Evolutionary conservation across 2,797 vertebrate genomes (phyloP), one percentile per base, ranked within the genome.

Genomic region (Chiroxiphia lanceolata): DNA sequence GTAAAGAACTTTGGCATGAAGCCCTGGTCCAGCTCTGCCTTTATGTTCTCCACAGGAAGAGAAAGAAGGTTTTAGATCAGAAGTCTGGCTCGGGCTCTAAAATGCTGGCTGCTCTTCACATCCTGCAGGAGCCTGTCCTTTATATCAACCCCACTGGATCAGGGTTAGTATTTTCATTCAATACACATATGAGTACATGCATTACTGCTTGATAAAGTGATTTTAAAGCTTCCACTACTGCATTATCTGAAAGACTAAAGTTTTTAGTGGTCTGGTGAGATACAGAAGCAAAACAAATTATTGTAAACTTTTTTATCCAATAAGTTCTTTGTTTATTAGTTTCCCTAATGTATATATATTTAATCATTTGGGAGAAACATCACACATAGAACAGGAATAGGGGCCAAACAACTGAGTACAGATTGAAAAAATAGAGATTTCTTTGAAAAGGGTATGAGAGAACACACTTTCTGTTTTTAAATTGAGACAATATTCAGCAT

Each of bases 101-200:
- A 78, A 4, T 21, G 22, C 1, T 5, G 10, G 1, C 4, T 70
- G 13, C 15, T 11, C 6, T 71, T 56, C 44, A 59, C 6, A 47
- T 15, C 5, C 15, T 0, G 0, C 15, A 65, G 38, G 17, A 70
- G 4, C 21, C 34, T 67, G 19, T n/a, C 33, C 31, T 83, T 88
- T 38, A 4, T 25, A 36, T 44, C 1, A 5, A 57, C 9, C 4
- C 15, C 19, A 11, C 5, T 4, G 9, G 5, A 67, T 47, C n/a
- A 51, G 21, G 29, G n/a, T 3, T 16, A 38, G 11, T 16, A 70
- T 85, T 95, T 84, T 45, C 3, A 56, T 50, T 80, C 68, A 90
- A 74, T 63, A 18, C 10, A 56, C 11, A 8, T 7, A 69, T 1
- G 1, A 74, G 4, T 34, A 51, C 26, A 50, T 5, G 4, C n/a